Evolutionary conservation across 2,888 invertebrate genomes (phyloP).

Genomic region (Lasioglossum oenotherae): DNA sequence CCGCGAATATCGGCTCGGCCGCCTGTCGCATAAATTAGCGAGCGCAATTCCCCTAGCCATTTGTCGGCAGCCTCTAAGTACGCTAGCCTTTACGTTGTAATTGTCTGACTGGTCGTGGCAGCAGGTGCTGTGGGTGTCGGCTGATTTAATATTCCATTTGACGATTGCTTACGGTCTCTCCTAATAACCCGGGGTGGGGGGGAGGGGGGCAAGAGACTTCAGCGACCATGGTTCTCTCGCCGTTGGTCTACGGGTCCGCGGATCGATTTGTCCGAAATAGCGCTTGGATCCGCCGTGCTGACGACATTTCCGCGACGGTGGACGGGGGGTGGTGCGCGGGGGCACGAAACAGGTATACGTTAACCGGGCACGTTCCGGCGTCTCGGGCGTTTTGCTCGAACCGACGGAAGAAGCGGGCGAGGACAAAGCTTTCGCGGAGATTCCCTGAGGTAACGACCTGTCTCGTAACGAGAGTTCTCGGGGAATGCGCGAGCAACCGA

Average conservation of each 20-base stretch:
- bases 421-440: constrained; percentile 51
- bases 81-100: constrained; percentile 42
- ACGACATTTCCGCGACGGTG: not conserved
- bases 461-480: constrained; percentile 16
- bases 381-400: not conserved
- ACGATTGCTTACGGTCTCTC: constrained; percentile 36
- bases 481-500: not conserved
- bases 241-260: not conserved
- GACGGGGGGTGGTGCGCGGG: not conserved
- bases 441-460: constrained; percentile 51
- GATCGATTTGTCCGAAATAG: constrained; percentile 22
- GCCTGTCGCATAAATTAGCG: constrained; percentile 44
- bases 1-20: constrained; percentile 43
- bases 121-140: not conserved
- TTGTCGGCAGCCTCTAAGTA: constrained; percentile 23
- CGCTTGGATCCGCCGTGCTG: not conserved
- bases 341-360: not conserved
- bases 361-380: not conserved
- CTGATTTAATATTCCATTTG: constrained; percentile 34
- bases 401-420: not conserved
- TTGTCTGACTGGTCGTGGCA: constrained; percentile 27
- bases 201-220: not conserved
- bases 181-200: not conserved
- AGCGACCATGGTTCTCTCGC: not conserved
- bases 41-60: constrained; percentile 27